These are phyloP conservation scores for Hylia prasina DNA, from an alignment of 2,113 vertebrate species.

Conservation along the genomic window DNA sequence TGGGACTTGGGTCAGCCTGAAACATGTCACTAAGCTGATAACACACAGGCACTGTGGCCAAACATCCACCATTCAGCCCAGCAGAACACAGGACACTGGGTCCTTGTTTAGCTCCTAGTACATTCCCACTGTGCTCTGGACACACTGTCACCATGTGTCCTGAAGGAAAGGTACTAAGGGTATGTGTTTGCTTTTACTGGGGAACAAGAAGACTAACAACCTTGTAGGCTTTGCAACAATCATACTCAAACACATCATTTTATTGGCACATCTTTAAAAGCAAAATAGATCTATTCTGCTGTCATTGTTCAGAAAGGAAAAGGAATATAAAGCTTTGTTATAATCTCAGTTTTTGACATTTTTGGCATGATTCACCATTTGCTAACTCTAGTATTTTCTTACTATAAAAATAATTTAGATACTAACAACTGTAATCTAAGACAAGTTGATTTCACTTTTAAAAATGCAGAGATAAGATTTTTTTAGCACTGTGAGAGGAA, in stretches of 20 bases:
- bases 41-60: background rate
- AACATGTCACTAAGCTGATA: fast-evolving
- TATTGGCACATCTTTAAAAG: background rate
- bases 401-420: background rate
- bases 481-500: background rate
- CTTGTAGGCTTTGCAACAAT: background rate
- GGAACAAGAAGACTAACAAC: background rate
- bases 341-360: background rate
- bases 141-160: fast-evolving
- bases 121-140: background rate
- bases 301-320: background rate
- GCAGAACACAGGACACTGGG: background rate
- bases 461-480: background rate
- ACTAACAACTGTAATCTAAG: background rate
- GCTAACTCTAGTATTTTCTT: background rate
- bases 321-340: background rate
- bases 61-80: background rate
- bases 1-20: background rate
- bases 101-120: background rate
- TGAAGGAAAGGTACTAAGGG: background rate
- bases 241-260: background rate
- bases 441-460: background rate
- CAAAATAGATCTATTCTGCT: background rate
- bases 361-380: background rate
- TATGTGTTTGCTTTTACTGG: background rate